Evolutionary conservation across 2,797 vertebrate species (phyloP).

Genomic region (Sorex maritimensis): DNA sequence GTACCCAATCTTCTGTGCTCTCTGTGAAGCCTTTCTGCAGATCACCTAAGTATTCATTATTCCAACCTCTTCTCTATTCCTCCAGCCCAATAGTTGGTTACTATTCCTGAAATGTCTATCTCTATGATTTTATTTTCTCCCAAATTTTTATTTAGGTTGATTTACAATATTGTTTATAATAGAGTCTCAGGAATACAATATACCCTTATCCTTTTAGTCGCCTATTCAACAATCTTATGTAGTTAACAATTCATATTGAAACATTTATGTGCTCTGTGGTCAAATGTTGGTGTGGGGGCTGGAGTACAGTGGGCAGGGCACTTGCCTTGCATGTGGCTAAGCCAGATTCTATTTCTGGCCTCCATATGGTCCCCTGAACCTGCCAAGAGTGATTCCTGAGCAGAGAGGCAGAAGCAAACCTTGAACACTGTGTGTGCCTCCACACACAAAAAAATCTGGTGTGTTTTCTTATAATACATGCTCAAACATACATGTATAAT

Average conservation of each 20-base stretch:
- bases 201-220: neutral
- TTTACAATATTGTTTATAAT: too few species aligned
- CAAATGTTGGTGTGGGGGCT: neutral
- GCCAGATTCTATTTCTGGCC: too few species aligned
- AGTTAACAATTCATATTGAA: slow-evolving; percentile 39
- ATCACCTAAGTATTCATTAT: neutral
- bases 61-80: slow-evolving; percentile 16
- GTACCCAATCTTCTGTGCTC: neutral
- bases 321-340: too few species aligned
- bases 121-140: neutral
- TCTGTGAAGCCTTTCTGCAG: neutral
- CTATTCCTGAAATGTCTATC: neutral
- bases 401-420: too few species aligned
- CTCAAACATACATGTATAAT: neutral
- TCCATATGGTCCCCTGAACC: too few species aligned
- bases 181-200: too few species aligned
- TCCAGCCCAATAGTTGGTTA: neutral
- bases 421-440: too few species aligned
- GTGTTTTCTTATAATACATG: neutral
- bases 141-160: too few species aligned
- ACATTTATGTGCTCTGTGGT: neutral
- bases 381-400: too few species aligned
- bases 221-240: slow-evolving; percentile 30
- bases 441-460: too few species aligned
- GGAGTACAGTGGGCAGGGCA: too few species aligned